phyloP scores from a whole-genome alignment of 2,888 invertebrate genomes.

The Chrysotoxum bicinctum region DNA sequence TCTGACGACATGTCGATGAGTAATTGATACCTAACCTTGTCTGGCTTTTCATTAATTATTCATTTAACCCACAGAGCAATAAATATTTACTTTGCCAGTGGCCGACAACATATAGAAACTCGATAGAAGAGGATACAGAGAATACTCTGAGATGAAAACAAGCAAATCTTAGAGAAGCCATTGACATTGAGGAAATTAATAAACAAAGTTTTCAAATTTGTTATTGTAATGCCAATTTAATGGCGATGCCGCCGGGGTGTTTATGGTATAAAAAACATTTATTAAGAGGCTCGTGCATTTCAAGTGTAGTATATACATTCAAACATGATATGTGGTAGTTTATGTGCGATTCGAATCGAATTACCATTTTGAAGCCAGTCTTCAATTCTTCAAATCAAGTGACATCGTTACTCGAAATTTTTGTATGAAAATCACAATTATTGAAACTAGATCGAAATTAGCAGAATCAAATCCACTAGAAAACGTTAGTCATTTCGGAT shows the following conservation, averaged over 20 bases:
- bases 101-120: not conserved
- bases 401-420: too few relatives aligned
- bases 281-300: not conserved
- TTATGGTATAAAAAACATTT: not conserved
- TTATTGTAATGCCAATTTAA: not conserved
- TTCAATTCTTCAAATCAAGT: too few relatives aligned
- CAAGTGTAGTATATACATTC: not conserved
- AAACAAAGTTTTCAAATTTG: constrained; percentile 1
- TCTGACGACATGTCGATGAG: constrained; percentile 26
- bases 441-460: too few relatives aligned
- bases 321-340: not conserved
- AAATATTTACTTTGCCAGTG: constrained; percentile 2
- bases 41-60: constrained; percentile 45
- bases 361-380: too few relatives aligned
- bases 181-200: constrained; percentile 15
- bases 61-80: constrained; percentile 26
- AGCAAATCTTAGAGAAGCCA: constrained; percentile 14
- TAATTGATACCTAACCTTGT: constrained; percentile 58
- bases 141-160: not conserved
- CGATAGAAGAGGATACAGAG: not conserved
- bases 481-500: too few relatives aligned
- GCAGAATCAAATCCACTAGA: too few relatives aligned
- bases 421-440: too few relatives aligned
- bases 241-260: not conserved
- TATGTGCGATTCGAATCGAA: too few relatives aligned